Percentiles rank a stretch among this genome's conserved stretches.
Evolutionary conservation across 2,888 invertebrate genomes (phyloP).

Genomic region (Kryphioiulus occultus): DNA sequence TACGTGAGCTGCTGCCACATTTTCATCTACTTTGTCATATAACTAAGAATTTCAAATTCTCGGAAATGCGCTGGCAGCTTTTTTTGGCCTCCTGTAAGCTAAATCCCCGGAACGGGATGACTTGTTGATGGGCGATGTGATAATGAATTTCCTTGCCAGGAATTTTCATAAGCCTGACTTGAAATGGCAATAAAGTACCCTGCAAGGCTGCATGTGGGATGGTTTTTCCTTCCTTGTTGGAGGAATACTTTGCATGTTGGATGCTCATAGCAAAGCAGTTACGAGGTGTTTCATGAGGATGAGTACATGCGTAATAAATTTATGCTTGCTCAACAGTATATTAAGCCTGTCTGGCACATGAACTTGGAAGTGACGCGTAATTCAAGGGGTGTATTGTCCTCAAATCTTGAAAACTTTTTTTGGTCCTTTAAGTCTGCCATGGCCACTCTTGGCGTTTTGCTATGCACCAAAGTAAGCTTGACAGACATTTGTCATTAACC

Average conservation of each 20-base stretch:
- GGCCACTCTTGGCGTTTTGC: neutral
- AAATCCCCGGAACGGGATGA: slow-evolving; percentile 39
- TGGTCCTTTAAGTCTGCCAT: neutral
- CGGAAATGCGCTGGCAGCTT: neutral
- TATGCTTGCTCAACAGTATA: slow-evolving; percentile 9
- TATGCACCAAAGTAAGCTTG: neutral
- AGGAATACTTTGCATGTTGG: slow-evolving; percentile 15
- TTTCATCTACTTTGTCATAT: neutral
- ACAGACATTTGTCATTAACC: neutral
- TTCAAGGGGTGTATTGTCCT: slow-evolving; percentile 25
- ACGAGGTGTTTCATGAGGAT: slow-evolving; percentile 14
- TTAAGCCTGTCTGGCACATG: slow-evolving; percentile 5
- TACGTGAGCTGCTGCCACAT: neutral
- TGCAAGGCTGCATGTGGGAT: neutral
- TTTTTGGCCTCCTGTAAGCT: neutral
- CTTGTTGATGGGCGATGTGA: slow-evolving; percentile 36
- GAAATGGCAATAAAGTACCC: slow-evolving; percentile 21
- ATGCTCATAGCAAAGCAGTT: neutral
- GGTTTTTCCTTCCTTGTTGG: slow-evolving; percentile 6
- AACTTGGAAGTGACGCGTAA: slow-evolving; percentile 16
- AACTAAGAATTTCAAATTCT: slow-evolving; percentile 28
- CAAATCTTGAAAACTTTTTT: neutral
- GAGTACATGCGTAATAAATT: neutral
- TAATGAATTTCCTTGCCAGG: slow-evolving; percentile 28
- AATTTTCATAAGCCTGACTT: slow-evolving; percentile 36